Evolutionary conservation across 37 sponge, comb jelly and placozoan genomes (phyloP).

Genomic region (Beroe ovata): DNA sequence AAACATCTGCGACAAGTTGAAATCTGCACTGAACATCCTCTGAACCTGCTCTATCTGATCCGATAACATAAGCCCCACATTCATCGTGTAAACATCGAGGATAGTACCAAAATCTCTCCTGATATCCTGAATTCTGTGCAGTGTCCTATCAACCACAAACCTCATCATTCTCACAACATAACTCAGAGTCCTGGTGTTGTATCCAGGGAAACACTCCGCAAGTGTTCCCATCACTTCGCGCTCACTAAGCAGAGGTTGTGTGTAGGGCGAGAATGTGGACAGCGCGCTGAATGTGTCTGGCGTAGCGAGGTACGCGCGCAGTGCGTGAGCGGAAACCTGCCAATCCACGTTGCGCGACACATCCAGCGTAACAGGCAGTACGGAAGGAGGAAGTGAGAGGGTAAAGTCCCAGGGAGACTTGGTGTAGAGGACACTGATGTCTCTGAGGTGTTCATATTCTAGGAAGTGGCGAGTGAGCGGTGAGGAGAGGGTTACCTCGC

Average conservation of each 20-base stretch:
- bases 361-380: background rate
- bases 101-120: background rate
- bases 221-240: background rate
- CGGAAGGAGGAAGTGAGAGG: background rate
- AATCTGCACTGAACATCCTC: background rate
- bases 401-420: background rate
- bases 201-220: background rate
- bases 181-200: background rate
- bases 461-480: background rate
- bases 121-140: background rate
- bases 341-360: background rate
- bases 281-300: constrained; percentile 34
- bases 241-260: background rate
- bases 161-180: constrained; percentile 3
- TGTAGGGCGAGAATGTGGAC: background rate
- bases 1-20: background rate
- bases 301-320: constrained; percentile 14
- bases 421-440: background rate
- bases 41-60: constrained; percentile 36
- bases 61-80: constrained; percentile 24
- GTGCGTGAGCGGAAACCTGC: constrained; percentile 22
- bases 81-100: constrained; percentile 6
- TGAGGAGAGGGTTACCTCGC: constrained; percentile 14
- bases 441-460: background rate
- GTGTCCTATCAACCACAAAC: background rate